Conservation (phyloP, 1,140 invertebrate genomes). For the Procambarus clarkii region DNA sequence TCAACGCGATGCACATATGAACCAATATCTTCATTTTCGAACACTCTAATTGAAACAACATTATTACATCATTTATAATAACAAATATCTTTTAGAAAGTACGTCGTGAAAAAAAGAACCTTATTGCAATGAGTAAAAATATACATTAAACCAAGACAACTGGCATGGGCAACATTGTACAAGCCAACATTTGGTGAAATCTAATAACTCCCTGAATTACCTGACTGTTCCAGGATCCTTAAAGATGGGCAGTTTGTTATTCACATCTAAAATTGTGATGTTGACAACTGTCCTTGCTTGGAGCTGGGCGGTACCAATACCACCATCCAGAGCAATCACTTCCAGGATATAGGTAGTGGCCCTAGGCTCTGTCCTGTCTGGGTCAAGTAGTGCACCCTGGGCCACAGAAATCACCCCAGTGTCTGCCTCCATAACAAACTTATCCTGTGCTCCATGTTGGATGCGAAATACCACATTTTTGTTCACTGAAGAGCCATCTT, state of each 20-base stretch:
- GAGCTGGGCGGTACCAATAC: constrained; percentile 85
- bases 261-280: constrained; percentile 91
- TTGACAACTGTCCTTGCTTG: constrained; percentile 81
- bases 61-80: not conserved
- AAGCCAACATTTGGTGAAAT: not conserved
- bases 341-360: constrained; percentile 78
- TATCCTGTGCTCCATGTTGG: constrained; percentile 89
- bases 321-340: constrained; percentile 88
- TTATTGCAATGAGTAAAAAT: too few relatives aligned
- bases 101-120: too few relatives aligned
- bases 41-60: constrained; percentile 30
- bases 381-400: constrained; percentile 90
- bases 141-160: too few relatives aligned
- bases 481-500: constrained; percentile 90
- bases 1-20: constrained; percentile 60
- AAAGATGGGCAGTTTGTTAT: constrained; percentile 90
- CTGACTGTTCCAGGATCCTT: constrained; percentile 83
- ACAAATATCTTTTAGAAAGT: too few relatives aligned
- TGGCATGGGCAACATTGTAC: not conserved
- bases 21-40: constrained; percentile 63
- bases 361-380: constrained; percentile 87
- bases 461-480: constrained; percentile 92
- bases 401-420: constrained; percentile 90
- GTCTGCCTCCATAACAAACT: constrained; percentile 91
- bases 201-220: constrained; percentile 75